Base-by-base conservation (phyloP, 2,888 invertebrate genomes). In the Caenorhabditis doughertyi region DNA sequence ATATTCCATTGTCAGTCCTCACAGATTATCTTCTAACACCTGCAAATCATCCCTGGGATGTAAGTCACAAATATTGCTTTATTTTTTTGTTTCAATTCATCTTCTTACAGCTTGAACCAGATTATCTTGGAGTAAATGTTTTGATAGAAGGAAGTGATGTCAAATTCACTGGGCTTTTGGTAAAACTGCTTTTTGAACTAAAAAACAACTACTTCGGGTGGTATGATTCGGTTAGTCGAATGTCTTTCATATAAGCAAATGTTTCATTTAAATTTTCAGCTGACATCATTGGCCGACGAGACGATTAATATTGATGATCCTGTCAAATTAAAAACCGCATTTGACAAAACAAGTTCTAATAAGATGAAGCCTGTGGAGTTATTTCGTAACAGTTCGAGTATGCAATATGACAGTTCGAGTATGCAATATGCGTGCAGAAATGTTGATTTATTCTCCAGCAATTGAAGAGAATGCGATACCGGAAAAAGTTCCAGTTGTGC, bases 131-230 rank as follows among this genome's bases (percentile, higher is more conserved):
- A 81, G 94, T 98, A 0, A 97, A 98, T 90, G 93, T 98, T 27
- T 97, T 98, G 93, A 96, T 98, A 42, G 97, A 97, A 0, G 96
- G 98, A 0, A 97, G 97, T 0, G 95, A 96, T 35, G 93, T 98
- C 7, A 94, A 96, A 89, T 94, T 97, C 0, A 98, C 97, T 91
- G 98, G 98, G 3, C 95, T 97, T 21, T 95, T 98, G 8, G 94
- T 99, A 39, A 95, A 95, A 72, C 95, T 87, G 39, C 79, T 91
- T 32, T 77, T 92, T 79, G 85, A 88, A 70, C 90, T 93, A 47
- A 91, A 95, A 94, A 98, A 99, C 93, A 98, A 98, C 92, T 96
- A 98, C 87, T 97, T 99, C 92, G 98, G 98, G 0, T 97, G 97
- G 92, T 96, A 97, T 93, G 97, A 98, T 93, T 82, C 83, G 65